A percentile compares a stretch with the other conserved stretches of the same genome.
Evolutionary conservation across 2,797 vertebrate species (phyloP).

Genomic region (Darevskia nairensis): DNA sequence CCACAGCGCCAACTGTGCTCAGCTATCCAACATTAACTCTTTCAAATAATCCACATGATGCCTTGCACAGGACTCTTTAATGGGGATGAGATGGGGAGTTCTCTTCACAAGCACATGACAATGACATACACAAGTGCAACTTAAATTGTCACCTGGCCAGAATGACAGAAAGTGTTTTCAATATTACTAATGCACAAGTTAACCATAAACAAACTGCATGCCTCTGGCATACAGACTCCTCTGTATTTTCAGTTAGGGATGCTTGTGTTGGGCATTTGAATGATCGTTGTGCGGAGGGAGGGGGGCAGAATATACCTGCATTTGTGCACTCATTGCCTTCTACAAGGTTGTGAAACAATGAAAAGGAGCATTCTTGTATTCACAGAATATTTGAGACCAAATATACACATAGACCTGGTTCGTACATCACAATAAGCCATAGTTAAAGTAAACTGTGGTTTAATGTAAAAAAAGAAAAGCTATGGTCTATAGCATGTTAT

Average conservation of each 20-base stretch:
- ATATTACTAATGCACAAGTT: neutral
- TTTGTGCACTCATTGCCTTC: no score
- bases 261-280: neutral
- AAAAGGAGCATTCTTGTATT: neutral
- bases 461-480: no score
- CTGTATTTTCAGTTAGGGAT: neutral
- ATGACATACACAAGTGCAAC: neutral
- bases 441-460: no score
- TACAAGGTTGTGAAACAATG: neutral
- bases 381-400: neutral
- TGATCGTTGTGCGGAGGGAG: neutral
- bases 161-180: neutral
- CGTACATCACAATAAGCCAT: no score
- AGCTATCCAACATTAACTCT: neutral
- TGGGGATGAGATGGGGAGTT: neutral
- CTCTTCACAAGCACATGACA: neutral
- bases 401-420: no score
- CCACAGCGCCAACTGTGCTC: no score
- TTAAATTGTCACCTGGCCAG: neutral
- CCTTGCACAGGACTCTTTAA: neutral
- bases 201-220: neutral
- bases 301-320: no score
- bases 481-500: no score
- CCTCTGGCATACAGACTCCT: neutral
- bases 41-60: neutral